These are phyloP conservation scores for Hylomyscus alleni DNA, from an alignment of 2,797 vertebrate genomes.

Conservation along the genomic window DNA sequence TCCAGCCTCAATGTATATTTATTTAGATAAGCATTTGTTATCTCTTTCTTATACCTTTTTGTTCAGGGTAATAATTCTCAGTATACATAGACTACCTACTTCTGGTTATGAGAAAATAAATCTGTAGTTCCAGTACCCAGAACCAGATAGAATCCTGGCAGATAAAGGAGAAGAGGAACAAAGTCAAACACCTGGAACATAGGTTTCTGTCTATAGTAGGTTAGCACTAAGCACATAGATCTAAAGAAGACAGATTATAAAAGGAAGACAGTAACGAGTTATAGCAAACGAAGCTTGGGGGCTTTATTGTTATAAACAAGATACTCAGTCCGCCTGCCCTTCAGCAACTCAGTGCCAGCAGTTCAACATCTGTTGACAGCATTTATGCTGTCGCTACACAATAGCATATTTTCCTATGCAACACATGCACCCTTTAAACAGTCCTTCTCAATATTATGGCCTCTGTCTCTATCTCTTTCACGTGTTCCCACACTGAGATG, in stretches of 20 bases:
- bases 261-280: background rate
- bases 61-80: background rate
- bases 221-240: background rate
- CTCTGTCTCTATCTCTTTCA: background rate
- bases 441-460: background rate
- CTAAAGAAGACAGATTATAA: background rate
- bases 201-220: background rate
- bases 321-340: background rate
- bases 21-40: background rate
- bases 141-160: background rate
- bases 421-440: background rate
- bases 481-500: background rate
- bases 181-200: background rate
- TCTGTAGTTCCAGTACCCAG: background rate
- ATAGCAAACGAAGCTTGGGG: background rate
- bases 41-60: background rate
- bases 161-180: background rate
- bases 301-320: background rate
- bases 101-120: conserved; percentile 13
- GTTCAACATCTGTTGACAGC: background rate
- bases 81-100: background rate
- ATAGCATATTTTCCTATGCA: background rate
- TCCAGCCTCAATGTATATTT: background rate
- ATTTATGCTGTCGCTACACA: background rate
- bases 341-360: background rate